Percentiles rank a stretch among this genome's conserved stretches.
These are phyloP conservation scores for Netelia fuscicornis DNA, from an alignment of 2,888 invertebrate species.

Conservation along the genomic window DNA sequence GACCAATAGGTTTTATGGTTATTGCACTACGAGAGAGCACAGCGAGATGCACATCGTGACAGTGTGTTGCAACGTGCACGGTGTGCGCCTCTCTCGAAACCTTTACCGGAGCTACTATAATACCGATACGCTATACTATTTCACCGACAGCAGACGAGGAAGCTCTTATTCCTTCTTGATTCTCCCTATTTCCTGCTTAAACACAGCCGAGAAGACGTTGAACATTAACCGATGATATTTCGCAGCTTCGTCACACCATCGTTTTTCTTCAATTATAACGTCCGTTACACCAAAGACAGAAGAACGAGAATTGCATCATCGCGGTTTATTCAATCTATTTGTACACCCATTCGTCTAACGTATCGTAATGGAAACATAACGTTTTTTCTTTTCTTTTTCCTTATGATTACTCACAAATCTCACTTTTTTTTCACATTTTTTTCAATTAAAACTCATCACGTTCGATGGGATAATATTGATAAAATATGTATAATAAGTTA, in stretches of 20 bases:
- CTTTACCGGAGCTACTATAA: conserved; percentile 56
- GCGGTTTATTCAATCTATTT: not conserved
- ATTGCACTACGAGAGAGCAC: conserved; percentile 70
- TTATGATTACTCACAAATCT: too few species aligned
- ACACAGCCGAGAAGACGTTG: conserved; percentile 39
- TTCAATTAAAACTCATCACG: too few species aligned
- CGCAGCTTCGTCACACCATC: conserved; percentile 43
- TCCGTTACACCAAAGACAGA: not conserved
- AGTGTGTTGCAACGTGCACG: conserved; percentile 46
- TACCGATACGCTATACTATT: conserved; percentile 44
- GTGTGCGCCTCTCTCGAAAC: conserved; percentile 20
- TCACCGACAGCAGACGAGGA: conserved; percentile 36
- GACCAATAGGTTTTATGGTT: conserved; percentile 78
- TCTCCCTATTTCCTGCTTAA: conserved; percentile 24
- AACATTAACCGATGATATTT: conserved; percentile 53
- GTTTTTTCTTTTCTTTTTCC: not conserved
- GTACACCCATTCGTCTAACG: too few species aligned
- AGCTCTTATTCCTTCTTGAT: conserved; percentile 43
- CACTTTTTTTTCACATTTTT: too few species aligned
- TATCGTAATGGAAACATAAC: too few species aligned
- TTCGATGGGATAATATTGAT: too few species aligned
- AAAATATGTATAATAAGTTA: too few species aligned
- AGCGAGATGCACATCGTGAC: conserved; percentile 62
- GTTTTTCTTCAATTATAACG: conserved; percentile 47
- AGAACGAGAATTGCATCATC: not conserved